These are phyloP conservation scores for Siniperca chuatsi DNA, from an alignment of 2,113 vertebrate genomes.

Conservation along the genomic window DNA sequence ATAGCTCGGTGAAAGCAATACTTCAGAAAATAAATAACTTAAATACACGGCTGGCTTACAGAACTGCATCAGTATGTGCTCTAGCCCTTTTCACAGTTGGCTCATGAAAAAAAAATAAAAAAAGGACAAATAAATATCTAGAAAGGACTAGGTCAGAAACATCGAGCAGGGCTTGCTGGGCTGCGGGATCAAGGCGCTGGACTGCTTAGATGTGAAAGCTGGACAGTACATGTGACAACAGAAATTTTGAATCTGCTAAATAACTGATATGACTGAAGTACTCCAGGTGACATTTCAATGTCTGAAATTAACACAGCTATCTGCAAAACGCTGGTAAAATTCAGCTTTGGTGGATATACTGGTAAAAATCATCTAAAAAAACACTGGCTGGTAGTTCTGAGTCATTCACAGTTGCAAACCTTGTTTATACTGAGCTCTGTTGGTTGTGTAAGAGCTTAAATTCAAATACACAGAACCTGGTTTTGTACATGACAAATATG, in stretches of 20 bases:
- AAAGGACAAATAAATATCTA: not conserved
- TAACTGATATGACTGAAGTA: not conserved
- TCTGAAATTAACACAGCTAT: conserved; percentile 48
- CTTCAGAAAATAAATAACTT: conserved; percentile 69
- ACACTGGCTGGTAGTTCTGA: not conserved
- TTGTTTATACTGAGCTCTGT: not conserved
- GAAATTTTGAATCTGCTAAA: not conserved
- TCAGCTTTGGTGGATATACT: conserved; percentile 1
- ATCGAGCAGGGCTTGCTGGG: conserved; percentile 17
- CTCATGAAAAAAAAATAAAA: conserved; percentile 45
- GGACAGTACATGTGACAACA: not conserved
- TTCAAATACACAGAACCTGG: not conserved
- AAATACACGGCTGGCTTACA: conserved; percentile 59
- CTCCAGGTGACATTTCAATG: not conserved
- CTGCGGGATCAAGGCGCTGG: conserved; percentile 29
- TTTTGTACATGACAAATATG: not conserved
- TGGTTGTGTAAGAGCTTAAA: not conserved
- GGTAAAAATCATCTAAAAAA: not conserved
- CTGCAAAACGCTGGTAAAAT: not conserved
- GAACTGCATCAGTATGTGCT: conserved; percentile 68
- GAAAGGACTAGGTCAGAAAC: conserved; percentile 17
- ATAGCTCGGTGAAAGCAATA: conserved; percentile 74
- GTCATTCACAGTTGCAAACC: conserved; percentile 12
- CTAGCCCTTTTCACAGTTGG: conserved; percentile 85
- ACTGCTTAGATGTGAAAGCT: conserved; percentile 19